phyloP scores from a whole-genome alignment of 2,797 vertebrate genomes.

The Bucorvus abyssinicus region DNA sequence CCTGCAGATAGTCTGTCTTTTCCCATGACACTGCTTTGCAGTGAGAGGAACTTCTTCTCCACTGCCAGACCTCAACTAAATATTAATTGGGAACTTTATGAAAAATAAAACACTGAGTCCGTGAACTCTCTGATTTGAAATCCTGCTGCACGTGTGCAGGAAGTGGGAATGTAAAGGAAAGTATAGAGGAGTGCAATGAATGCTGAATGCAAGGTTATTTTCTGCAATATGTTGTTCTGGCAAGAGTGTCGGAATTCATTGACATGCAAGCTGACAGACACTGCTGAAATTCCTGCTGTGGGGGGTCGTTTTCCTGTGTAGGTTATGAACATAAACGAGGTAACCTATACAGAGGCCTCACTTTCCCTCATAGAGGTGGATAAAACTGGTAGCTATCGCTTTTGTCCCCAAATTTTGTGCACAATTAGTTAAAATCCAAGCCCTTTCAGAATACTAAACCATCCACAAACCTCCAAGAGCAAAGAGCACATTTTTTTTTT shows the following conservation, averaged over 20 bases:
- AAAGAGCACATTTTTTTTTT: not conserved
- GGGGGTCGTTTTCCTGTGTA: not conserved
- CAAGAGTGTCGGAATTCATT: not conserved
- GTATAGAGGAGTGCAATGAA: not conserved
- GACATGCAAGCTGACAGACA: not conserved
- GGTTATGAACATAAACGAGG: not conserved
- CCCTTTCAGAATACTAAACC: not conserved
- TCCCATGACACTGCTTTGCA: not conserved
- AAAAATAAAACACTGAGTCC: not conserved
- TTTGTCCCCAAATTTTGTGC: not conserved
- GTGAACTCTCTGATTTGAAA: not conserved
- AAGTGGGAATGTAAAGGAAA: not conserved
- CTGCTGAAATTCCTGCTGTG: not conserved
- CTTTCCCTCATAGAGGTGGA: not conserved
- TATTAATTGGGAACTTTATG: not conserved
- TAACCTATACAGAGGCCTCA: not conserved
- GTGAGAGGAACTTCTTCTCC: not conserved
- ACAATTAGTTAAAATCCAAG: not conserved
- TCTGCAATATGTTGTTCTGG: not conserved
- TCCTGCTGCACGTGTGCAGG: not conserved
- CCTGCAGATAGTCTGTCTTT: not conserved
- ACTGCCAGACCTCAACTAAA: not conserved
- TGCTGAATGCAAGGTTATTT: not conserved
- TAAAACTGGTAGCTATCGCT: not conserved
- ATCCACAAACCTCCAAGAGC: not conserved